Base-by-base conservation (phyloP, 2,888 invertebrate species). In the Leucophenga maculata region DNA sequence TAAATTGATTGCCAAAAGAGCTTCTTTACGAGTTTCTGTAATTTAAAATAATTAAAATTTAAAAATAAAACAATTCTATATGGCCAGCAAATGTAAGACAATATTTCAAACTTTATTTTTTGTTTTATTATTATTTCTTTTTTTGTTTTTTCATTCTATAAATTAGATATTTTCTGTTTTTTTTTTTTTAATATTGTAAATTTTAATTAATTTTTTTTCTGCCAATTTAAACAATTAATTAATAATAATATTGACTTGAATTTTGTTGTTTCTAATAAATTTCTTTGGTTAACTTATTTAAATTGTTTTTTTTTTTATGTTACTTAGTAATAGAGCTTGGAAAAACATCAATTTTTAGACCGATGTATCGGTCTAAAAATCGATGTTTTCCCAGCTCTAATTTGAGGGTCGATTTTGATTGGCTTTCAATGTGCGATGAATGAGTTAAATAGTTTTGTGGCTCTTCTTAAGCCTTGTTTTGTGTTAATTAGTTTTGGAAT, bases 31-130 rank as follows among this genome's bases (percentile, higher is more conserved):
- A n/a, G n/a, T n/a, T n/a, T 32, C 8, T 32, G 32, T 32, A 32
- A 32, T 32, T n/a, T n/a, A n/a, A n/a, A n/a, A n/a, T n/a, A 18
- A 50, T n/a, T 13, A 57, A 57, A 57, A 57, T 3, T 18, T 55
- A 26, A 55, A 64, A 50, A 50, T 26, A 20, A 39, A 62, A 62
- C n/a, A 16, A 39, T 20, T 62, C 31, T 3, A 57, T 57, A 18
- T 54, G 66, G 20, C 66, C 66, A 66, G 66, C 54, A 32, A 65
- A 66, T 32, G 39, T 46, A 67, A 57, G 66, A 22, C 46, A 67
- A 46, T n/a, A 67, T 52, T 46, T 55, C 26, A 67, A 67, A 67
- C 57, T 66, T 54, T 64, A 50, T 65, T 65, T 54, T 65, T 50
- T 20, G 20, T 26, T 26, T 26, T 16, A 26, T 22, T 31, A 22